Evolutionary conservation across 2,888 invertebrate genomes (phyloP).

Genomic region (Caenorhabditis sulstoni): DNA sequence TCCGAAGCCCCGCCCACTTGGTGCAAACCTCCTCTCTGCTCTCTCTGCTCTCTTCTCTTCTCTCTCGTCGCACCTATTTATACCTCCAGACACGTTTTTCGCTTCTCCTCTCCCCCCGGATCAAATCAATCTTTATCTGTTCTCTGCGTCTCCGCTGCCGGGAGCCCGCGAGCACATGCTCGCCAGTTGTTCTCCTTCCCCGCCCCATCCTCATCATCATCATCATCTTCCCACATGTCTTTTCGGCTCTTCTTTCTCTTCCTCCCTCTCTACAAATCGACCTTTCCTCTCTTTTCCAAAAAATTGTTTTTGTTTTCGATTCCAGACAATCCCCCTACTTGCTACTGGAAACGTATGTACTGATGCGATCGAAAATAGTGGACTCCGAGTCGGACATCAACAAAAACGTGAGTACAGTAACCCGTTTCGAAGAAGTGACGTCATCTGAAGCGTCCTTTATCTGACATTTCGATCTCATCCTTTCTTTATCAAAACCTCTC

Average conservation of each 20-base stretch:
- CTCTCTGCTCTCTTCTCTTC: background rate
- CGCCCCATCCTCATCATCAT: conserved; percentile 9
- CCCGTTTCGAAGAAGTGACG: background rate
- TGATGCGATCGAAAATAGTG: conserved; percentile 53
- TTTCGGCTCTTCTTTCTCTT: conserved; percentile 12
- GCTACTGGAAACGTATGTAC: conserved; percentile 5
- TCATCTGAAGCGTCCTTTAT: background rate
- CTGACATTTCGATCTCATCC: conserved; percentile 4
- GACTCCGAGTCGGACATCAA: conserved; percentile 45
- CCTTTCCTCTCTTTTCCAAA: conserved; percentile 16
- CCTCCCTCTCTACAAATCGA: no score
- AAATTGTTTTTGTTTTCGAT: conserved; percentile 13
- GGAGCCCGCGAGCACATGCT: conserved; percentile 30
- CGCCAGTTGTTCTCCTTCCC: conserved; percentile 44
- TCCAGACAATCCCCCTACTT: conserved; percentile 19
- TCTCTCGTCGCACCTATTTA: conserved; percentile 18
- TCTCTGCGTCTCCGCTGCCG: conserved; percentile 31
- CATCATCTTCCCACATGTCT: conserved; percentile 26
- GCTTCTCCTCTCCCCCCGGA: conserved; percentile 6
- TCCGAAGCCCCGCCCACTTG: background rate
- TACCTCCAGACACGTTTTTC: conserved; percentile 40
- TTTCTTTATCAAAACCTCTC: conserved; percentile 24
- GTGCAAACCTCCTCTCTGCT: conserved; percentile 24
- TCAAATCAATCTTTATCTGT: conserved; percentile 41
- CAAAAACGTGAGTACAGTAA: conserved; percentile 39